These are phyloP conservation scores for Andrena fulva DNA, from an alignment of 2,888 invertebrate genomes.

Conservation along the genomic window DNA sequence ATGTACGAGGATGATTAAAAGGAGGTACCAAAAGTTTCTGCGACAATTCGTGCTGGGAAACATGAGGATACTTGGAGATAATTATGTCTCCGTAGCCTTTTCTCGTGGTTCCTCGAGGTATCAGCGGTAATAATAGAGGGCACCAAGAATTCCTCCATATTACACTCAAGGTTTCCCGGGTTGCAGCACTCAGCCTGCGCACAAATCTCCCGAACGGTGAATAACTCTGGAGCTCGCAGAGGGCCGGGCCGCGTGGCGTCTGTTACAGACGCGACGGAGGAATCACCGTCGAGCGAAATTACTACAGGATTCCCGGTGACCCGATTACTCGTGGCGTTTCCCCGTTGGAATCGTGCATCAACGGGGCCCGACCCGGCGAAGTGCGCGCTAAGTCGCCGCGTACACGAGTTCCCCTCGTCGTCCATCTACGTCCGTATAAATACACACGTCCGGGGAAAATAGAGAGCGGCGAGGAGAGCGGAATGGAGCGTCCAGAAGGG, in stretches of 20 bases:
- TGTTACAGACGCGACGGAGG: background rate
- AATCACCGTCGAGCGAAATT: background rate
- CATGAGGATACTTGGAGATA: no score
- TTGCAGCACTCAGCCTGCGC: no score
- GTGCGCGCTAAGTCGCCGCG: slow-evolving; percentile 12
- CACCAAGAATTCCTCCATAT: no score
- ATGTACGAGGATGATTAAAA: no score
- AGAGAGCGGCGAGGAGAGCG: slow-evolving; percentile 43
- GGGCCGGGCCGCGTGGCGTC: background rate
- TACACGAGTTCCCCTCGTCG: background rate
- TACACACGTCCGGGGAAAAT: slow-evolving; percentile 36
- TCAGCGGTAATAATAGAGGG: no score
- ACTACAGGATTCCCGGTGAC: slow-evolving; percentile 6
- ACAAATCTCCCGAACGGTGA: no score
- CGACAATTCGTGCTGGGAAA: no score
- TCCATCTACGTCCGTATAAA: slow-evolving; percentile 26
- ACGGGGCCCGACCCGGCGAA: background rate
- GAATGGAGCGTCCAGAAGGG: background rate
- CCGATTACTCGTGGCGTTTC: slow-evolving; percentile 10
- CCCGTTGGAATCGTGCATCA: slow-evolving; percentile 10
- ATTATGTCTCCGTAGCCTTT: no score
- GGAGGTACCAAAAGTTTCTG: no score
- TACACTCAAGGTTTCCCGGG: no score
- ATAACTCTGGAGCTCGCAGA: background rate
- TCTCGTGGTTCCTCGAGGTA: no score